Conservation (phyloP, 2,113 vertebrate species). For the Phalacrocorax pelagicus region DNA sequence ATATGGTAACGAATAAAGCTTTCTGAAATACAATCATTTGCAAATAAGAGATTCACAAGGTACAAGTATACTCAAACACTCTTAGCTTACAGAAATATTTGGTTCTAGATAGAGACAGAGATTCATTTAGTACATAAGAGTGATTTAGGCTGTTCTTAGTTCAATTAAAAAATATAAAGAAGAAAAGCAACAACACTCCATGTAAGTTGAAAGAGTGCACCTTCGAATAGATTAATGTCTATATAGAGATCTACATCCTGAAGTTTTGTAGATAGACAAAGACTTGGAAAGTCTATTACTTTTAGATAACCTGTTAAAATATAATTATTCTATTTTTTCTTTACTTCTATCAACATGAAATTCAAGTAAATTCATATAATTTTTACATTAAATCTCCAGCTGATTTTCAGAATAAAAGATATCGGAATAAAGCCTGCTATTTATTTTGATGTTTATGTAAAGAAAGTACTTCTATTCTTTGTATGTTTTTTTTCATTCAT, state of each 20-base stretch:
- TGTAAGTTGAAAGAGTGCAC: not conserved
- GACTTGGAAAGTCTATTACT: not conserved
- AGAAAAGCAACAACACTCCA: fast-evolving
- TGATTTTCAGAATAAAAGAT: not conserved
- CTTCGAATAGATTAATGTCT: not conserved
- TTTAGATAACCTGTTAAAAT: not conserved
- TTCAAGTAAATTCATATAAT: not conserved
- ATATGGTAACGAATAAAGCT: not conserved
- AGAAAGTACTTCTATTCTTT: not conserved
- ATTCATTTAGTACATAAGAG: fast-evolving
- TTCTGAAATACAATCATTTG: slow-evolving; percentile 7
- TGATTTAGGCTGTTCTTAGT: not conserved
- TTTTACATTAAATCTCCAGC: not conserved
- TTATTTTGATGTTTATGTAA: not conserved
- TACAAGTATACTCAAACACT: not conserved
- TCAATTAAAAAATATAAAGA: not conserved
- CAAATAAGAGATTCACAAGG: slow-evolving; percentile 23
- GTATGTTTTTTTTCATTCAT: not conserved
- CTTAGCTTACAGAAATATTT: not conserved
- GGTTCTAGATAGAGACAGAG: not conserved
- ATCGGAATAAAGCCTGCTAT: not conserved
- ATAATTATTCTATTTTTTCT: not conserved
- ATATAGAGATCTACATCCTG: not conserved
- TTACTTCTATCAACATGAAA: not conserved
- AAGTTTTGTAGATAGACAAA: not conserved